Base-by-base conservation (phyloP, 2,797 vertebrate species). In the Moxostoma hubbsi region DNA sequence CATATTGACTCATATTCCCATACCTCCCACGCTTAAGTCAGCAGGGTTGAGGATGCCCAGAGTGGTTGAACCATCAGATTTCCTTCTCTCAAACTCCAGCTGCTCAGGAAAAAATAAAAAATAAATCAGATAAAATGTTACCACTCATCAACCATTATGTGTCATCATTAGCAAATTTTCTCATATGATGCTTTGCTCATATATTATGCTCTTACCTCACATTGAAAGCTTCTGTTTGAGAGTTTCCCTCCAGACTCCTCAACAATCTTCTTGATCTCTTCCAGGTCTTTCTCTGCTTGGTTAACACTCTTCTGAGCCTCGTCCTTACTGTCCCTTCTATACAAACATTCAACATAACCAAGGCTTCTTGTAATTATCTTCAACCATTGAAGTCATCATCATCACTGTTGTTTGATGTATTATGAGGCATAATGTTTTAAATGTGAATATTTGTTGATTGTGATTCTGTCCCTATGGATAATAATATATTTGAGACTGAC, bases 191-290 rank as follows among this genome's bases (percentile, higher is more conserved):
- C 36, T 15, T 46, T 43, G 9, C 50, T 73, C 18, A 54, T 67
- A 5, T 12, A 16, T 50, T 66, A 13, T 59, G 10, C 57, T 57
- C 90, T 90, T 82, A 99, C 97, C 93, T 96, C 95, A 85, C 94
- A 94, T 76, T 95, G 95, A 16, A 94, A 91, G 76, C 91, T 90
- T 82, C 97, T 88, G 86, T 93, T 94, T 57, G 96, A 97, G 86
- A 99, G 90, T 88, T 98, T 99, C 13, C 97, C 97, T 62, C 94
- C 94, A 0, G 97, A 98, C 76, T 98, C 96, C 75, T 86, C 91
- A 1, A 99, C 95, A 18, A 97, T 90, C 61, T 95, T 96, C 87
- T 95, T 95, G n/a, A 98, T 95, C 92, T 96, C 96, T 87, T 96
- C 94, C 6, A 96, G 93, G 2, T 99, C 97, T 87, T 94, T 95